Evolutionary conservation across 2,888 invertebrate genomes (phyloP), one percentile per base, ranked within the genome.

Genomic region (Erebia epiphron): DNA sequence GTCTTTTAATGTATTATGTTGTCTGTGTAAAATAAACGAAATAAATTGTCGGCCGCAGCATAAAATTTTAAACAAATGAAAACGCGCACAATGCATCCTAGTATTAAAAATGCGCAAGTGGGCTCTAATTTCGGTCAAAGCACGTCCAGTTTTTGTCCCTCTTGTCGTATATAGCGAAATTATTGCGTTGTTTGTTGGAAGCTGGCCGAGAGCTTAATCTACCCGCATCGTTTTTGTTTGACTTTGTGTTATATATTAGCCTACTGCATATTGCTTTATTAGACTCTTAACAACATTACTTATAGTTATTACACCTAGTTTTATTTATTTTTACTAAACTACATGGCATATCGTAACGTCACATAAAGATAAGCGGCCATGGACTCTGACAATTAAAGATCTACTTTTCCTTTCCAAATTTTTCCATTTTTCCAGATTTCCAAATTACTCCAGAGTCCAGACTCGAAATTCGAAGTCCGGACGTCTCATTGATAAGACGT

Each of bases 221-320:
- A 71, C 75, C 75, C 75, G 72, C 73, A 75, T 75, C 63, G 62
- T 68, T 66, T 71, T 72, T 67, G 72, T 71, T 61, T 65, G 67
- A 58, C 54, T 72, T 69, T 73, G 67, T 65, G 61, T 66, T 72
- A 35, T 72, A 62, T 62, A 58, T 67, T 72, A 63, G 52, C 46
- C 69, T 62, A 57, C 56, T 71, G 54, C 54, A 18, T 18, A 66
- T 69, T 62, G 60, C 41, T 54, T 21, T 61, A 35, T 56, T 52
- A 56, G 56, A 13, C 46, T 56, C 21, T 14, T 11, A 14, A 35
- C 35, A 35, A 66, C 57, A 61, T 9, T 35, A 35, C 35, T 26
- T 26, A n/a, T n/a, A n/a, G 21, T 21, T 21, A 21, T 26, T n/a
- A n/a, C n/a, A 26, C 26, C 26, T 26, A 26, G 26, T 4, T 26